Base-by-base conservation (phyloP, 2,797 vertebrate genomes). In the Sparus aurata region DNA sequence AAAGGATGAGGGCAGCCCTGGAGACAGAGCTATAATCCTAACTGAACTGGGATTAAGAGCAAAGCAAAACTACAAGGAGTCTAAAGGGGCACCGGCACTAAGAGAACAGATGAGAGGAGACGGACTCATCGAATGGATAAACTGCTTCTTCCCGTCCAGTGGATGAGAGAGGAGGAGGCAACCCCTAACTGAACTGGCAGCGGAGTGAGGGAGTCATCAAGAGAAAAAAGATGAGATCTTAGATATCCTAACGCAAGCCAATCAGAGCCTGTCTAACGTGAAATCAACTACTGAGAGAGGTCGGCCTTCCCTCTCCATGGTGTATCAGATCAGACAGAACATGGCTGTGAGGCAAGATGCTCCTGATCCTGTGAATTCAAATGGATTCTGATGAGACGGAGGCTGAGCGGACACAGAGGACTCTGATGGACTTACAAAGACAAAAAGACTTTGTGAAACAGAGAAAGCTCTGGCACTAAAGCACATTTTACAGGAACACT, bases 401-500 rank as follows among this genome's bases (percentile, higher is more conserved):
- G 34, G n/a, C 62, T 34, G 70, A 78, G 74, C 41, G 82, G 84
- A 89, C 46, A 82, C 85, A 79, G 87, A 91, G 87, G 86, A 88
- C 87, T 90, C 82, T 74, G 87, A 68, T 76, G 80, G 85, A 94
- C 87, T 88, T 75, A 79, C 80, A 85, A 89, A 90, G 86, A 81
- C n/a, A n/a, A 69, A 90, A 66, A 85, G 85, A 90, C 87, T 92
- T 90, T 91, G 81, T 72, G 72, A 78, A 78, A 90, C 83, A 88
- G 87, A 90, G 82, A 75, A 88, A 80, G 87, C 91, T 93, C 87
- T 89, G 89, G 87, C 77, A 93, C 86, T 93, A 94, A 94, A 94
- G 94, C 94, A 94, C 94, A 94, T 92, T 92, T 85, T 77, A 83
- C 86, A 81, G 78, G 89, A 90, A 88, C 87, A 79, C 87, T 86